A percentile compares a stretch with the other conserved stretches of the same genome.
phyloP scores from a whole-genome alignment of 2,797 vertebrate genomes.

The Leptatherina wallacei region DNA sequence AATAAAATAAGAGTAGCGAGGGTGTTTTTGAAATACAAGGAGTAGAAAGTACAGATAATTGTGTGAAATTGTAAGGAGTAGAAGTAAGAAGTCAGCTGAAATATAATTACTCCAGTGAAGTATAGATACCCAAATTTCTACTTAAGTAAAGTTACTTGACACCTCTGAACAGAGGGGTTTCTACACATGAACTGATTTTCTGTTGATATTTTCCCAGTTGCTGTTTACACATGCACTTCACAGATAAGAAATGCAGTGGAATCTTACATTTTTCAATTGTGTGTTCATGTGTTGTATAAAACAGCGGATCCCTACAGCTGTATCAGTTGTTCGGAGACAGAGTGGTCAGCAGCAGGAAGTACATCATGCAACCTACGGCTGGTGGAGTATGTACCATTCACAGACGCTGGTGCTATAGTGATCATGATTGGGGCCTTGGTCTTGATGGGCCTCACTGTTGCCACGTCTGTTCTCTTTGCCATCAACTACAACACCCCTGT shows the following conservation, averaged over 20 bases:
- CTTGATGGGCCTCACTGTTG: conserved; percentile 69
- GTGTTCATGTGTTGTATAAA: conserved; percentile 13
- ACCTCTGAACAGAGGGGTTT: too few relatives aligned
- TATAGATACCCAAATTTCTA: too few relatives aligned
- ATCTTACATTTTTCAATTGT: neutral
- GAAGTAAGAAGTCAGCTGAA: too few relatives aligned
- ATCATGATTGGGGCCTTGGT: conserved; percentile 60
- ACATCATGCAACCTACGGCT: conserved; percentile 76
- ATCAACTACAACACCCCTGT: conserved; percentile 83
- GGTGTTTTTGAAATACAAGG: too few relatives aligned
- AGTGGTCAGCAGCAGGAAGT: conserved; percentile 84
- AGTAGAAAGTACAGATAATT: too few relatives aligned
- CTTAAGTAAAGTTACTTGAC: too few relatives aligned
- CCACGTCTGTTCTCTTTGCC: conserved; percentile 77
- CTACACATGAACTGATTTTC: too few relatives aligned
- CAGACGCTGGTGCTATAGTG: conserved; percentile 63
- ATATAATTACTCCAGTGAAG: too few relatives aligned
- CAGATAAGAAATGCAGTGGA: neutral
- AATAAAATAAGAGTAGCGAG: too few relatives aligned
- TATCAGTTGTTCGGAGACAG: conserved; percentile 66
- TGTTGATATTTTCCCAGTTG: too few relatives aligned
- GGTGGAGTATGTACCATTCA: conserved; percentile 77
- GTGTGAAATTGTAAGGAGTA: too few relatives aligned
- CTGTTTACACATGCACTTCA: too few relatives aligned
- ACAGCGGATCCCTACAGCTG: conserved; percentile 69